These are phyloP conservation scores for Leptopilina clavipes DNA, from an alignment of 1,140 invertebrate genomes.

Conservation along the genomic window DNA sequence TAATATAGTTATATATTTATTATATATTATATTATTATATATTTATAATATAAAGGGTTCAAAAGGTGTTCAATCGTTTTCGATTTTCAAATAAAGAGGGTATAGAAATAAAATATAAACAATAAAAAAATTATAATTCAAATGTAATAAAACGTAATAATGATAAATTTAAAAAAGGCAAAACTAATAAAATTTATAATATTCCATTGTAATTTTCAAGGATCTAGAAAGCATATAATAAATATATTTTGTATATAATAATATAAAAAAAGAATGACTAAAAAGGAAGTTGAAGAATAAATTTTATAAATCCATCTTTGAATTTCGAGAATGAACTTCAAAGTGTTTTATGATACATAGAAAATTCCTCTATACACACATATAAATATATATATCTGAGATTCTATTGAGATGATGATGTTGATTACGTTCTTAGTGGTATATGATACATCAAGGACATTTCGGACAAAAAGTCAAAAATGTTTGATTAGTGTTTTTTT, in stretches of 20 bases:
- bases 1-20: too few relatives aligned
- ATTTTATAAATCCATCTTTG: neutral
- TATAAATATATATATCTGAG: neutral
- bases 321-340: neutral
- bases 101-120: too few relatives aligned
- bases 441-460: neutral
- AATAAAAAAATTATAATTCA: neutral
- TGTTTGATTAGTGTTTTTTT: conserved; percentile 4
- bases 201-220: neutral
- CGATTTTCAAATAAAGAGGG: too few relatives aligned
- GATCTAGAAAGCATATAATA: neutral
- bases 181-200: neutral
- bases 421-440: neutral
- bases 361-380: neutral
- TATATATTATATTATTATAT: too few relatives aligned
- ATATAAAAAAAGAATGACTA: neutral
- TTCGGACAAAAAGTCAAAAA: conserved; percentile 6
- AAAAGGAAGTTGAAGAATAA: neutral
- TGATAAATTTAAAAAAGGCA: neutral
- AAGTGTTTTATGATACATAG: neutral
- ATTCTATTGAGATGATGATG: neutral
- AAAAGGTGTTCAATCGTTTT: too few relatives aligned
- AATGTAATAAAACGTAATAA: neutral
- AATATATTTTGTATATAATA: too few relatives aligned
- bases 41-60: too few relatives aligned